phyloP scores from a whole-genome alignment of 2,888 invertebrate species.

The Latheticus oryzae region DNA sequence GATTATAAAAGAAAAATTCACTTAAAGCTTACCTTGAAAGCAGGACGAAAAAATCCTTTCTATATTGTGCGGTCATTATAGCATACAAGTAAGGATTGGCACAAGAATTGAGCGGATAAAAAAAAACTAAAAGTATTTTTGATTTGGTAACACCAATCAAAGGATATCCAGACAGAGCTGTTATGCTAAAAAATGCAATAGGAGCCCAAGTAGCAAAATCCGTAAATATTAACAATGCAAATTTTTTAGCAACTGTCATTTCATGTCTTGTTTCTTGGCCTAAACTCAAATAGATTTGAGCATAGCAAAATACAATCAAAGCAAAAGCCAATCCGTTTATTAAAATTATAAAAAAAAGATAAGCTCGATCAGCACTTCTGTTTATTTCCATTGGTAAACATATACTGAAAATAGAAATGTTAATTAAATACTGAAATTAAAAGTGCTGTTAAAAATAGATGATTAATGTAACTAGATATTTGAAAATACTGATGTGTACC shows the following conservation, averaged over 20 bases:
- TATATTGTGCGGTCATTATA: constrained; percentile 87
- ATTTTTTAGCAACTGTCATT: constrained; percentile 86
- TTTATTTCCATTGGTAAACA: constrained; percentile 89
- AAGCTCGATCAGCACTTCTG: constrained; percentile 76
- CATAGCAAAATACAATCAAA: constrained; percentile 86
- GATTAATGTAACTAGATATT: constrained; percentile 18
- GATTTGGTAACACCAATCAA: constrained; percentile 85
- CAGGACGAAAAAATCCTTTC: constrained; percentile 78
- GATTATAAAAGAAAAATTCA: too few relatives aligned
- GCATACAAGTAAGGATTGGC: constrained; percentile 95
- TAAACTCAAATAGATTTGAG: constrained; percentile 85
- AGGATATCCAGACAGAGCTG: constrained; percentile 86
- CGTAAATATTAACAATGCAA: constrained; percentile 88
- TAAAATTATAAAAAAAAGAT: constrained; percentile 79
- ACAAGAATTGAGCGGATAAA: constrained; percentile 91
- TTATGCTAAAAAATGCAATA: constrained; percentile 88
- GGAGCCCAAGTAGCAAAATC: constrained; percentile 90
- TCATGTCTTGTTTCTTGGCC: constrained; percentile 76
- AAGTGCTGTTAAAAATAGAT: not conserved
- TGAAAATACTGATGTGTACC: too few relatives aligned
- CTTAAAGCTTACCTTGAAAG: constrained; percentile 76
- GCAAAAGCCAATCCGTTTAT: constrained; percentile 85
- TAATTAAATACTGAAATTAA: not conserved
- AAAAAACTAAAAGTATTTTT: constrained; percentile 87
- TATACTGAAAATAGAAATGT: constrained; percentile 72